Conservation (phyloP, 2,888 invertebrate genomes). For the Strigamia crassipes region DNA sequence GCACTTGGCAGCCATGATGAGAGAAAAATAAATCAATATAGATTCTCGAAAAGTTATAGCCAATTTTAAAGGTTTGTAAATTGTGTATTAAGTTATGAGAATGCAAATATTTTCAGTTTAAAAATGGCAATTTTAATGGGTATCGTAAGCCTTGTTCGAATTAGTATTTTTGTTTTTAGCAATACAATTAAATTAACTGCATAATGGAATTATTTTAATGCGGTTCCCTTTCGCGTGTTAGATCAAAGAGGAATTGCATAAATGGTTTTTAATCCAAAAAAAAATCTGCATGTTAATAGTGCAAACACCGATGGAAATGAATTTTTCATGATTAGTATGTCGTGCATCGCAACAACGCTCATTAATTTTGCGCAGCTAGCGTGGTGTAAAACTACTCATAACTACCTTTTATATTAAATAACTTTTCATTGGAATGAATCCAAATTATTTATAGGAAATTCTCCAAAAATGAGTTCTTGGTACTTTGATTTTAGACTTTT, state of each 20-base stretch:
- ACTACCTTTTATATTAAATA: constrained; percentile 3
- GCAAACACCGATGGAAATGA: neutral
- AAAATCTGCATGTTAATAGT: constrained; percentile 7
- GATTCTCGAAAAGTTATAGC: neutral
- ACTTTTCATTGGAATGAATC: neutral
- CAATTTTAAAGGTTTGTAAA: neutral
- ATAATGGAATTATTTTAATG: neutral
- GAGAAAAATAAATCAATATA: neutral
- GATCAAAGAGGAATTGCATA: constrained; percentile 17
- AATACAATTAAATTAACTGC: neutral
- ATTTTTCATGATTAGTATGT: constrained; percentile 30
- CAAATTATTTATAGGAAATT: constrained; percentile 3
- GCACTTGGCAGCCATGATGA: constrained; percentile 4
- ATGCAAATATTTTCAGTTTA: too few relatives aligned
- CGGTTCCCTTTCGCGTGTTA: neutral
- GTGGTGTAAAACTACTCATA: neutral
- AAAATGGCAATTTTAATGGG: too few relatives aligned
- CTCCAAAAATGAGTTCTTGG: neutral
- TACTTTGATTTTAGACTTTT: too few relatives aligned
- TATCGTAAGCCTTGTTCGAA: neutral
- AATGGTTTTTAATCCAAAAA: constrained; percentile 12
- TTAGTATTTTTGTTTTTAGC: neutral
- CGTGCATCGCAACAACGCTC: constrained; percentile 5
- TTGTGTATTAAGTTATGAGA: neutral
- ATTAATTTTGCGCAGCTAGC: neutral